These are phyloP conservation scores for Steinernema feltiae DNA, from an alignment of 1,140 invertebrate species.

Conservation along the genomic window DNA sequence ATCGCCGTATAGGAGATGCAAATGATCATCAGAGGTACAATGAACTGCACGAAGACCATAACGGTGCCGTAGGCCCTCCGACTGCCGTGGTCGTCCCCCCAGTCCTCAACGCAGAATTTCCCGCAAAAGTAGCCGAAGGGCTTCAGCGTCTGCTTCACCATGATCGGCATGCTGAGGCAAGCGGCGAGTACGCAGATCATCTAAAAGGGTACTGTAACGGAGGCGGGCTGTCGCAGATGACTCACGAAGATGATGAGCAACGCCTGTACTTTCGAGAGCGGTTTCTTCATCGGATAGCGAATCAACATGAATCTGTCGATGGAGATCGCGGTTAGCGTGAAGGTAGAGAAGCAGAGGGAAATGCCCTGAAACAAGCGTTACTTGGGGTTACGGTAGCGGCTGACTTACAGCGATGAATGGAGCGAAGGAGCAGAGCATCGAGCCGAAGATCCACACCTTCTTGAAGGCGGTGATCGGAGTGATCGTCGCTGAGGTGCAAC, in stretches of 20 bases:
- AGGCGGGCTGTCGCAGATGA: background rate
- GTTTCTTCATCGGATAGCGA: constrained; percentile 53
- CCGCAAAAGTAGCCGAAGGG: constrained; percentile 48
- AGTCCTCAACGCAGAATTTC: constrained; percentile 41
- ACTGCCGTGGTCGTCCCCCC: constrained; percentile 14
- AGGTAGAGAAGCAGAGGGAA: constrained; percentile 52
- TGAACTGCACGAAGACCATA: constrained; percentile 50
- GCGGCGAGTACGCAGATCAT: constrained; percentile 47
- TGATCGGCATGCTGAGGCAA: constrained; percentile 40
- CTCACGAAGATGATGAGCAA: constrained; percentile 47
- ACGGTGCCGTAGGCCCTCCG: constrained; percentile 50
- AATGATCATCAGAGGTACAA: constrained; percentile 51
- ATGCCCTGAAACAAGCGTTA: constrained; percentile 36
- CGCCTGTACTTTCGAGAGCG: constrained; percentile 48
- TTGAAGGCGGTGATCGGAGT: constrained; percentile 56
- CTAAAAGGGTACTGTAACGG: constrained; percentile 32
- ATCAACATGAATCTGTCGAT: constrained; percentile 55
- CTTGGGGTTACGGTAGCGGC: background rate
- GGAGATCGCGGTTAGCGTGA: constrained; percentile 55
- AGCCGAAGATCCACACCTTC: constrained; percentile 55
- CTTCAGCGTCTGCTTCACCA: constrained; percentile 48
- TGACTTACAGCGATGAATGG: constrained; percentile 46
- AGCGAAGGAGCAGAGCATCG: constrained; percentile 46
- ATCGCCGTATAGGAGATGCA: constrained; percentile 54
- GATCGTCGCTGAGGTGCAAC: constrained; percentile 51